Evolutionary conservation across 2,888 invertebrate species (phyloP), one percentile per base, ranked within the genome.

Genomic region (Nycteola revayana): DNA sequence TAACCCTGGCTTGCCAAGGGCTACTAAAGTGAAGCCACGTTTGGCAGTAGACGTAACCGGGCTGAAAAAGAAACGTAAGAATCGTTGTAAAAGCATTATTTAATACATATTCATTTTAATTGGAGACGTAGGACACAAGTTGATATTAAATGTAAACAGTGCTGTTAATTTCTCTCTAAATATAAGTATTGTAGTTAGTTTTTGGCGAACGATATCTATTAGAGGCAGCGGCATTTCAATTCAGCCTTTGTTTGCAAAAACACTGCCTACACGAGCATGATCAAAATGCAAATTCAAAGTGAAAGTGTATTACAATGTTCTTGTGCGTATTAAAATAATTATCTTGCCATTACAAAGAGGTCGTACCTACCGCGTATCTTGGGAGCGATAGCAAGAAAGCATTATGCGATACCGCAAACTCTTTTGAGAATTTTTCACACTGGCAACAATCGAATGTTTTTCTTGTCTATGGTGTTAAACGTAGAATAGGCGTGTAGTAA

Each of bases 201-300:
- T n/a, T 2, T 2, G 2, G 7, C 21, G 21, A n/a, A 21, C 21
- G 7, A 21, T 21, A 21, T 21, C n/a, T 21, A 38, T 38, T 20
- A 32, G 25, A 30, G 36, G 30, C 39, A 39, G 36, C 27, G 37
- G 36, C 7, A 5, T 2, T 11, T n/a, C n/a, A n/a, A 41, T 35
- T 28, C 21, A 34, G 40, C 35, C 34, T 39, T 36, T 48, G 35
- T 42, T 45, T 31, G 40, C 39, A 41, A 48, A 52, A 52, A 42
- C 26, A 10, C 21, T 36, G 29, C 11, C 34, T 27, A 25, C 24
- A 28, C n/a, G 8, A 35, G 28, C 32, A 30, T 36, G 25, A 42
- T 28, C 42, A 58, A 58, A 72, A 79, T 77, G 75, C 68, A 75
- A 81, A 84, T 78, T 66, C 55, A 32, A 49, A 76, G 82, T 71